Percentiles rank a stretch among this genome's conserved stretches.
phyloP scores from a whole-genome alignment of 2,797 vertebrate species.

The Scolopax bukidnonensis region DNA sequence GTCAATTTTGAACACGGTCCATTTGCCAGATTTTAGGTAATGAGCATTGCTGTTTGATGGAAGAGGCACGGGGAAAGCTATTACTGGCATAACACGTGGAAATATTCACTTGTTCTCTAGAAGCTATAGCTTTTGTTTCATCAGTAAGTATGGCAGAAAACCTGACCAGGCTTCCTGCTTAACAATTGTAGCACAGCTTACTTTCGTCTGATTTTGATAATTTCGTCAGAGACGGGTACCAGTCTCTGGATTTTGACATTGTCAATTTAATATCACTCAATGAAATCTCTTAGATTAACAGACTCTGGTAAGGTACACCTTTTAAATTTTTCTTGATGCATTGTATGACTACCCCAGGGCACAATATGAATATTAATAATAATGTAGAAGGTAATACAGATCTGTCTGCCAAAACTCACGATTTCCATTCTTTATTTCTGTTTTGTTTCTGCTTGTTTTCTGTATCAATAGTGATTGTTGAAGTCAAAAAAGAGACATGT shows the following conservation, averaged over 20 bases:
- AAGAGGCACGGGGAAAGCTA: conserved; percentile 27
- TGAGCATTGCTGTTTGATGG: not conserved
- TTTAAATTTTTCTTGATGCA: not conserved
- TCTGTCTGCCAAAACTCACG: not conserved
- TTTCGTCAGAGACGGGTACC: not conserved
- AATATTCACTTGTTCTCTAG: conserved; percentile 45
- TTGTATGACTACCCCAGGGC: not conserved
- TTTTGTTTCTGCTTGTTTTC: not conserved
- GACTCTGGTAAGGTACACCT: not conserved
- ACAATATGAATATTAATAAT: conserved; percentile 21
- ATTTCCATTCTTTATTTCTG: not conserved
- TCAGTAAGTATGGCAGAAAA: conserved; percentile 38
- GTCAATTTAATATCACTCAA: not conserved
- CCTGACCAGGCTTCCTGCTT: not conserved
- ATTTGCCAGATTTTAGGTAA: conserved; percentile 51
- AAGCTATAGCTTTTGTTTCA: conserved; percentile 24
- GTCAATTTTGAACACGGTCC: not conserved
- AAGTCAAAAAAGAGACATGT: not conserved
- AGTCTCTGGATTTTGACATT: not conserved
- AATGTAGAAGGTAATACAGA: not conserved
- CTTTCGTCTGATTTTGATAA: conserved; percentile 24
- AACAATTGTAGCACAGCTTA: not conserved
- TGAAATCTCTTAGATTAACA: conserved; percentile 19
- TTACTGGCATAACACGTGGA: conserved; percentile 23
- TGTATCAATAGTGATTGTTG: not conserved